Conservation (phyloP, 1,140 invertebrate genomes). For the Cherax destructor region DNA sequence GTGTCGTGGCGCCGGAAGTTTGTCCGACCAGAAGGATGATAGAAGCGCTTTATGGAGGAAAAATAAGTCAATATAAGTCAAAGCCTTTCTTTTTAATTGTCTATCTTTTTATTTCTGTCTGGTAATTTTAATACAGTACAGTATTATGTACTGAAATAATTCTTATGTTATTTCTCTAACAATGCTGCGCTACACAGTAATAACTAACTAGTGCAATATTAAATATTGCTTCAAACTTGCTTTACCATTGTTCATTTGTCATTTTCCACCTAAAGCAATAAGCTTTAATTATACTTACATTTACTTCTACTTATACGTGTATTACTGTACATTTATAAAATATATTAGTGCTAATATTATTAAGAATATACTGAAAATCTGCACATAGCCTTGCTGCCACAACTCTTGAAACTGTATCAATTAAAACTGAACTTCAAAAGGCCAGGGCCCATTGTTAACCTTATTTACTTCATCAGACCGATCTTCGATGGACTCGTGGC, state of each 20-base stretch:
- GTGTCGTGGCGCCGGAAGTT: conserved; percentile 38
- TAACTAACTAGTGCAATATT: too few species aligned
- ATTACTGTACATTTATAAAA: too few species aligned
- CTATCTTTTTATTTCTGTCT: neutral
- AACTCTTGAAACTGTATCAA: neutral
- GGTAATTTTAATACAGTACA: neutral
- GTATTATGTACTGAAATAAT: conserved; percentile 2
- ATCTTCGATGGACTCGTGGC: conserved; percentile 56
- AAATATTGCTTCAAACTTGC: too few species aligned
- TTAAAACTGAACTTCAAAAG: neutral
- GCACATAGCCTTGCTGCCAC: neutral
- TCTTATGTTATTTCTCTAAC: neutral
- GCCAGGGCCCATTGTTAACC: neutral
- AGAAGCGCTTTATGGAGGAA: conserved; percentile 47
- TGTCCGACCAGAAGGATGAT: conserved; percentile 29
- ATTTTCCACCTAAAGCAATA: too few species aligned
- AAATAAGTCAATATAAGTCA: neutral
- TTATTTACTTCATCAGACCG: conserved; percentile 54
- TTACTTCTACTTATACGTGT: too few species aligned
- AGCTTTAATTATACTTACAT: too few species aligned
- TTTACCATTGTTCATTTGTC: too few species aligned
- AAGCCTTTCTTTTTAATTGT: neutral
- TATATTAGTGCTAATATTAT: too few species aligned
- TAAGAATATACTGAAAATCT: neutral
- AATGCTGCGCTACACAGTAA: too few species aligned